Conservation (phyloP, 1,140 invertebrate genomes). For the Chironomus striatipennis region DNA sequence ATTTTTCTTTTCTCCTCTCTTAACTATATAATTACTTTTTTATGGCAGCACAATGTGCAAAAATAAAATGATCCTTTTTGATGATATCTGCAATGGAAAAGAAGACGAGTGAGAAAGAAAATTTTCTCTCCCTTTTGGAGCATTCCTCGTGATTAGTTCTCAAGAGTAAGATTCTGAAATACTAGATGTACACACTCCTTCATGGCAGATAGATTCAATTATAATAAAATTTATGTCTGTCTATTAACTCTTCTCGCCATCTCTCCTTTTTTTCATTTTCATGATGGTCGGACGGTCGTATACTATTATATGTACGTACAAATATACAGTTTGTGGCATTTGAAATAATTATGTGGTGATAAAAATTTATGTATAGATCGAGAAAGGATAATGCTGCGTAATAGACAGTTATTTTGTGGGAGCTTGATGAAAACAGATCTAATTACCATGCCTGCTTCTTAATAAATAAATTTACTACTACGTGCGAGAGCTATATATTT, state of each 20-base stretch:
- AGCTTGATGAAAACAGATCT: constrained; percentile 1
- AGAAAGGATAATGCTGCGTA: constrained; percentile 1
- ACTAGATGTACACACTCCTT: background rate
- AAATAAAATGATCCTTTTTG: background rate
- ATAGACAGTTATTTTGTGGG: constrained; percentile 12
- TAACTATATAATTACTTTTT: background rate
- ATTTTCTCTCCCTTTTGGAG: background rate
- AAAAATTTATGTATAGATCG: constrained; percentile 10
- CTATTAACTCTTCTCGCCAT: constrained; percentile 1
- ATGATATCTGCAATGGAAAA: background rate
- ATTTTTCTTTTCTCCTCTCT: background rate
- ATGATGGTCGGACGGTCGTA: background rate
- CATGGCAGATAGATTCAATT: background rate
- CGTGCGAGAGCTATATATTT: constrained; percentile 2
- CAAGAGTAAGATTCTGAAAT: background rate
- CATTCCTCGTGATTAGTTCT: background rate
- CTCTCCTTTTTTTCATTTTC: background rate
- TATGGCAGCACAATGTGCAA: background rate
- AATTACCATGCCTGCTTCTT: background rate
- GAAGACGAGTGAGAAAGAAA: background rate
- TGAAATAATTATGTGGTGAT: constrained; percentile 14
- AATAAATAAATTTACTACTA: background rate
- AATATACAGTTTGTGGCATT: constrained; percentile 13
- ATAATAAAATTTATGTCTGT: constrained; percentile 15
- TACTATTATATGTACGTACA: background rate